Percentiles rank a stretch among this genome's conserved stretches.
Evolutionary conservation across 2,888 invertebrate species (phyloP).

Genomic region (Abrostola triplasia): DNA sequence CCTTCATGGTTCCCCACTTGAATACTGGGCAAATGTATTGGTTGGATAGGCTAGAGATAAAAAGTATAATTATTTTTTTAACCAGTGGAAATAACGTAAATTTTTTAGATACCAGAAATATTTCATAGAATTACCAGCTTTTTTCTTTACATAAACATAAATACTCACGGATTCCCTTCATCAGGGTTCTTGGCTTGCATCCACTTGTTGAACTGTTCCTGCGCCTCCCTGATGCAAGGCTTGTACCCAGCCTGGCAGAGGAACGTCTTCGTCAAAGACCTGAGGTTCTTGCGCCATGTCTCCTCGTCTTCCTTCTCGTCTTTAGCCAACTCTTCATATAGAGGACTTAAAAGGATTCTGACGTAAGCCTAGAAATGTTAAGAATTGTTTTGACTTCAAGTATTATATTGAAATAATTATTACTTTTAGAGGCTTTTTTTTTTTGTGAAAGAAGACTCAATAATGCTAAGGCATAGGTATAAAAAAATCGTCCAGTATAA

Average conservation of each 20-base stretch:
- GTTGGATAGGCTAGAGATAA: slow-evolving; percentile 89
- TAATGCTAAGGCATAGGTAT: too few relatives aligned
- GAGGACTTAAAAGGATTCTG: slow-evolving; percentile 90
- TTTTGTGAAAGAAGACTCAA: too few relatives aligned
- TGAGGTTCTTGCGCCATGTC: slow-evolving; percentile 90
- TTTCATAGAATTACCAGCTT: slow-evolving; percentile 9
- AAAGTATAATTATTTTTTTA: too few relatives aligned
- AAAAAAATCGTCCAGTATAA: too few relatives aligned
- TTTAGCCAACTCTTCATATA: slow-evolving; percentile 90
- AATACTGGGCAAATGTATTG: slow-evolving; percentile 94
- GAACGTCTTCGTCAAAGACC: slow-evolving; percentile 91
- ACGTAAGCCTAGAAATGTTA: slow-evolving; percentile 89
- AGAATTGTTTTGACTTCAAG: too few relatives aligned
- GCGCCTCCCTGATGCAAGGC: slow-evolving; percentile 93
- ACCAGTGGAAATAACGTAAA: too few relatives aligned
- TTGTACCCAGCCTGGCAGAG: slow-evolving; percentile 93
- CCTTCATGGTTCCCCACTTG: slow-evolving; percentile 93
- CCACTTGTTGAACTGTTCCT: slow-evolving; percentile 92
- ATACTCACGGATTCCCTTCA: slow-evolving; percentile 93
- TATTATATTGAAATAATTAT: too few relatives aligned
- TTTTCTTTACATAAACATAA: slow-evolving; percentile 4
- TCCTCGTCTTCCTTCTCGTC: slow-evolving; percentile 87
- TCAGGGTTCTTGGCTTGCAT: slow-evolving; percentile 92
- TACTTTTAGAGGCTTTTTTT: too few relatives aligned
- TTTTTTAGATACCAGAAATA: slow-evolving; percentile 9